Evolutionary conservation across 1,140 invertebrate species (phyloP), one percentile per base, ranked within the genome.

Genomic region (Tetramorium alpestre): DNA sequence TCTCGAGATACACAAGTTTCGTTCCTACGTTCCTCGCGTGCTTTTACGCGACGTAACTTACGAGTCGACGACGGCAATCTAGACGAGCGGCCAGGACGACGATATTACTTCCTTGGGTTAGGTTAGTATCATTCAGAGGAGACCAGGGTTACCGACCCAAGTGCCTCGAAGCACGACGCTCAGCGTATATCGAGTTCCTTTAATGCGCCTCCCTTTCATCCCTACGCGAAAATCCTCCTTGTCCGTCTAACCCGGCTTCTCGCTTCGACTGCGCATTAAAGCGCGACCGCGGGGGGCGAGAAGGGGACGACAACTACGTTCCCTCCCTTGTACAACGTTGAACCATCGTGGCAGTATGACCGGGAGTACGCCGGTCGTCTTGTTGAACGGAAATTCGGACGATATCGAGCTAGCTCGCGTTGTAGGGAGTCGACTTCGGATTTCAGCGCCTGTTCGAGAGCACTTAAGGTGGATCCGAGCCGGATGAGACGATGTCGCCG

Each of bases 11-110:
- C 65, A 38, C 41, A 88, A 92, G 69, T 91, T 90, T 87, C 80
- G 87, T 92, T 16, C 7, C 16, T 16, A 85, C 56, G 51, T 70
- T 22, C 85, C 91, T 89, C 86, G 82, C 91, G 76, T 87, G 86
- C 81, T 93, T 93, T 93, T 92, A 91, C 89, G 92, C 89, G 86
- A 84, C 82, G 87, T 88, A 91, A 88, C 84, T 91, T 92, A 90
- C 89, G 90, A 87, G 87, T 65, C 89, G 73, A 62, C 69, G 85
- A 81, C 41, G 22, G 65, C 87, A 90, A 90, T 90, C 88, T 86
- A 88, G 90, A 91, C 65, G 89, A 92, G 64, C 60, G 80, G 76
- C 77, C 58, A 87, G 67, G 51, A 89, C 56, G 86, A 87, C 88
- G 87, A 86, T 92, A 91, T 92, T 92, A 90, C 90, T 89, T 85